phyloP scores from a whole-genome alignment of 2,797 vertebrate species.

The Apogon hyalosoma region DNA sequence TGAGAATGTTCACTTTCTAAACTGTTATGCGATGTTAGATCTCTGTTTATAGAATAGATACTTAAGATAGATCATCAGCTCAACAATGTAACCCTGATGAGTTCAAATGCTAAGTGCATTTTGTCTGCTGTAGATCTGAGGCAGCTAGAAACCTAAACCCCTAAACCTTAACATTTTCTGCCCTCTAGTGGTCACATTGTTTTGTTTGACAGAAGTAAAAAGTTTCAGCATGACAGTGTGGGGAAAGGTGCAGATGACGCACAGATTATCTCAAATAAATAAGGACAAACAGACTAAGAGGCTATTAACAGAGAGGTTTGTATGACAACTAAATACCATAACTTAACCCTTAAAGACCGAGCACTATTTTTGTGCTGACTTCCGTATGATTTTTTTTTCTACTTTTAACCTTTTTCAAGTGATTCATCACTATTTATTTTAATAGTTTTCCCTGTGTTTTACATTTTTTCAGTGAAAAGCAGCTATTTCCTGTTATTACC shows the following conservation, averaged over 20 bases:
- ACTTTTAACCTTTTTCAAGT: too few relatives aligned
- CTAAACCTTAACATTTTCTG: constrained; percentile 44
- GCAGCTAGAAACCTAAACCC: neutral
- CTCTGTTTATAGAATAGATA: constrained; percentile 3
- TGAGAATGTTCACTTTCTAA: neutral
- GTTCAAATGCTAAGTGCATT: neutral
- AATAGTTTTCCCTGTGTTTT: too few relatives aligned
- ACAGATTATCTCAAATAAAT: too few relatives aligned
- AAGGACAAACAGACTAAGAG: neutral
- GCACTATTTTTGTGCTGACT: too few relatives aligned
- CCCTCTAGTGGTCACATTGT: constrained; percentile 57
- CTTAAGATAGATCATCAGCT: neutral
- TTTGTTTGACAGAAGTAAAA: neutral
- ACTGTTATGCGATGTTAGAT: too few relatives aligned
- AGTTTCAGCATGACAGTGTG: neutral
- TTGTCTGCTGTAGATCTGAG: neutral
- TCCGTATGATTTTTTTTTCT: too few relatives aligned
- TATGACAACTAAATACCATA: too few relatives aligned
- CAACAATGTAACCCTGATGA: neutral
- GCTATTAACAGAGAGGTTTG: neutral
- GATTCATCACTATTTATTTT: too few relatives aligned
- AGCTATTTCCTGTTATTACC: too few relatives aligned
- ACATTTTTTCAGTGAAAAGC: too few relatives aligned
- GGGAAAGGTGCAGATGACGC: neutral
- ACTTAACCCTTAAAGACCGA: too few relatives aligned